Evolutionary conservation across 2,113 vertebrate species (phyloP).

Genomic region (Paradoxurus hermaphroditus): DNA sequence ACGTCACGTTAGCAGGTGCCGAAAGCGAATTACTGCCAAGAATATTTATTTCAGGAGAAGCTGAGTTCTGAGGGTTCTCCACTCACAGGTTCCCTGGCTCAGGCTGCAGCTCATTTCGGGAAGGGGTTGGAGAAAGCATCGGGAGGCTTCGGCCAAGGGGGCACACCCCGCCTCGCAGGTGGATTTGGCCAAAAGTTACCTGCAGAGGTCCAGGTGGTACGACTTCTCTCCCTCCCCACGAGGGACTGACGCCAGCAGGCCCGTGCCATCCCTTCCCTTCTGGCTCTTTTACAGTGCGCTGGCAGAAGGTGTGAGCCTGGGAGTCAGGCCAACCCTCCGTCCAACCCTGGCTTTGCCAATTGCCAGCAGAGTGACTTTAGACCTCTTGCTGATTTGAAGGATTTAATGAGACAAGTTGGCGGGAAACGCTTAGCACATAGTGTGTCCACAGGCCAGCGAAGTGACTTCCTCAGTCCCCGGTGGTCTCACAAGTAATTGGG

Average conservation of each 20-base stretch:
- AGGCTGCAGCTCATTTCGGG: neutral
- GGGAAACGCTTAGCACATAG: neutral
- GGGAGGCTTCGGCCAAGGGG: neutral
- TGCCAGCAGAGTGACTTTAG: neutral
- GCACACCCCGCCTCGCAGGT: fast-evolving
- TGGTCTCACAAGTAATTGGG: neutral
- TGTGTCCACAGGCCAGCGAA: neutral
- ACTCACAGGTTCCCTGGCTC: no score
- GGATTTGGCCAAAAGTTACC: neutral
- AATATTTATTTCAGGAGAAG: neutral
- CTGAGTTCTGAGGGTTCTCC: neutral
- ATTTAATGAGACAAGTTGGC: neutral
- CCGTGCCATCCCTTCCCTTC: no score
- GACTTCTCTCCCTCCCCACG: fast-evolving
- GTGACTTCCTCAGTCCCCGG: neutral
- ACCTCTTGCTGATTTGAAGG: neutral
- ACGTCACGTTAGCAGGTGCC: neutral
- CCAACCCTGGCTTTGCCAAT: neutral
- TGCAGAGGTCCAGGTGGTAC: fast-evolving
- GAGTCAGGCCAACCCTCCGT: neutral
- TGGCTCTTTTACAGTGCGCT: fast-evolving
- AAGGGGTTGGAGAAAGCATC: no score
- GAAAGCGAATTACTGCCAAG: neutral
- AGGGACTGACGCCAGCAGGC: fast-evolving
- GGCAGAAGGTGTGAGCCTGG: fast-evolving